Evolutionary conservation across 1,140 invertebrate genomes (phyloP), one percentile per base, ranked within the genome.

Genomic region (Aphelinus atriplicis): DNA sequence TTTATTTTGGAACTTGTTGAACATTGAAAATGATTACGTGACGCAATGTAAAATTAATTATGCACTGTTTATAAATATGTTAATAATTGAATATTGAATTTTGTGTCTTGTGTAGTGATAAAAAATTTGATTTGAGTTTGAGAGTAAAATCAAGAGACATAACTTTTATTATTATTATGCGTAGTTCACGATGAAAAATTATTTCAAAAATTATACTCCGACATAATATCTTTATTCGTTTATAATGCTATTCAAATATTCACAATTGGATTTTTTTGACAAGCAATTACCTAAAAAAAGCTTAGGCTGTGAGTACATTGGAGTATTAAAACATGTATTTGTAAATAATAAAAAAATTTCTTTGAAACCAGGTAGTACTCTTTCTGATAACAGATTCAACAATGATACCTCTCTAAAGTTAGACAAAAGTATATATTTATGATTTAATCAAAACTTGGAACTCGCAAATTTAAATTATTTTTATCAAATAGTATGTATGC

Each of bases 261-360:
- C 43, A 50, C 56, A 50, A 76, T 75, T 76, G 46, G 26, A 71
- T 77, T 70, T 48, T 70, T 74, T 77, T 78, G 77, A 72, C 82
- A 83, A 80, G 82, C 82, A 87, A 86, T 85, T 86, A 86, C 81
- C 83, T 84, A 87, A 86, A 82, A 81, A 82, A 82, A 86, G 78
- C 85, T 87, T 86, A 86, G 84, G 85, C 85, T 88, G 84, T 88
- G 86, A 87, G 83, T 84, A 83, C 83, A 84, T 84, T 86, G 82
- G 84, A 84, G 79, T 85, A 86, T 82, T 86, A 84, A 77, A 87
- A 78, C 75, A 84, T 84, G 84, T 86, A 86, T 85, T 86, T 87
- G 84, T 88, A 87, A 76, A 86, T 87, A 87, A 87, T 86, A 87
- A 86, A 86, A 87, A 80, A 78, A 78, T 84, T 84, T 83, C 73